Evolutionary conservation across 2,797 vertebrate species (phyloP).

Genomic region (Pantherophis alleghaniensis): DNA sequence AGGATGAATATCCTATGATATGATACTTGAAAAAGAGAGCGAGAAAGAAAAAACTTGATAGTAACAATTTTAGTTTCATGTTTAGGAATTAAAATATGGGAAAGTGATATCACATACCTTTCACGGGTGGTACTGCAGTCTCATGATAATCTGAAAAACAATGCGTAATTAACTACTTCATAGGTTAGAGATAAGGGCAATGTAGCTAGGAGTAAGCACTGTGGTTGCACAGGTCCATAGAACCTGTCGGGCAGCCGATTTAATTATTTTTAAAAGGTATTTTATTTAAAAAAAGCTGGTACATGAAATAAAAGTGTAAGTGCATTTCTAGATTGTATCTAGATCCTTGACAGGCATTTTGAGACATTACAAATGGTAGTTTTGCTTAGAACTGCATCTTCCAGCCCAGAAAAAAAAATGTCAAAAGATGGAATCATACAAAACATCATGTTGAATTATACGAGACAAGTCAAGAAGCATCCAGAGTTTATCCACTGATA

Average conservation of each 20-base stretch:
- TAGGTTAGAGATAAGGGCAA: background rate
- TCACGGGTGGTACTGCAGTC: constrained; percentile 41
- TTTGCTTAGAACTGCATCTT: background rate
- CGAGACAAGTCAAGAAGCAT: background rate
- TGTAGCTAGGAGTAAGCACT: background rate
- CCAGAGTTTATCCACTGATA: background rate
- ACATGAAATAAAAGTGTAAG: background rate
- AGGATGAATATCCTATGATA: constrained; percentile 72
- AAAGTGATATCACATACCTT: constrained; percentile 54
- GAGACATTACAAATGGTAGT: background rate
- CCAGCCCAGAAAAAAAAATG: background rate
- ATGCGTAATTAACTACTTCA: constrained; percentile 34
- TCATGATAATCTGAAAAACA: constrained; percentile 63
- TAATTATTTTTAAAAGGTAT: background rate
- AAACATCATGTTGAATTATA: background rate
- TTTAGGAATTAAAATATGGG: constrained; percentile 31
- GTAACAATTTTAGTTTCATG: background rate
- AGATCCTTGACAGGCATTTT: background rate
- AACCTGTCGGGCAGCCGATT: background rate
- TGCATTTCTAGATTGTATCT: background rate
- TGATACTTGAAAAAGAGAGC: constrained; percentile 72
- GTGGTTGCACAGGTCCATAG: background rate
- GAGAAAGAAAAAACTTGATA: constrained; percentile 16
- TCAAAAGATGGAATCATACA: background rate
- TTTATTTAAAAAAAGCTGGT: background rate